Conservation (phyloP, 2,113 vertebrate genomes). For the Thalassarche chlororhynchos region DNA sequence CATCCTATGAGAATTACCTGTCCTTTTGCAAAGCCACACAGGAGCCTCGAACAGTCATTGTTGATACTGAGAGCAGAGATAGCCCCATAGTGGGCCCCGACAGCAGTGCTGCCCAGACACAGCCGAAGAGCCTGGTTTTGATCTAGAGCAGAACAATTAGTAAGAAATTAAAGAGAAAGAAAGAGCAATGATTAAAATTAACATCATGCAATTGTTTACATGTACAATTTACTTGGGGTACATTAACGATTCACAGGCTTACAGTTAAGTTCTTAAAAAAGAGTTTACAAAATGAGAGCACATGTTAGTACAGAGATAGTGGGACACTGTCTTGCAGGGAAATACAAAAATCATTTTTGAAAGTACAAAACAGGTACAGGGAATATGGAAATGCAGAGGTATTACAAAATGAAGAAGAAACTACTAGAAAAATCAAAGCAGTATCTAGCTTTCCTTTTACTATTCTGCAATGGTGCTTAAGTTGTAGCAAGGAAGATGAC, state of each 20-base stretch:
- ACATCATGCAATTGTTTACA: background rate
- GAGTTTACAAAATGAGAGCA: background rate
- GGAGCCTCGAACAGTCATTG: conserved; percentile 91
- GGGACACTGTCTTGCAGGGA: background rate
- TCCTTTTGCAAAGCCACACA: conserved; percentile 98
- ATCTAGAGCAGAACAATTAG: conserved; percentile 73
- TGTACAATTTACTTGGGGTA: background rate
- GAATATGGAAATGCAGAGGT: background rate
- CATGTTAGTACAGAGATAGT: background rate
- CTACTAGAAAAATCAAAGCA: background rate
- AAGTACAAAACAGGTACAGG: background rate
- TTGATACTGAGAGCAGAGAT: conserved; percentile 97
- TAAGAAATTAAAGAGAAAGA: background rate
- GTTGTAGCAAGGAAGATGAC: background rate
- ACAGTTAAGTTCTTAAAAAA: background rate
- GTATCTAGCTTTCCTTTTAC: background rate
- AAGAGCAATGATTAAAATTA: background rate
- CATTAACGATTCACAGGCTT: background rate
- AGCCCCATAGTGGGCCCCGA: conserved; percentile 94
- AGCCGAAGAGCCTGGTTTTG: conserved; percentile 94
- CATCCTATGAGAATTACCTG: conserved; percentile 77
- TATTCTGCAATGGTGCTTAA: background rate
- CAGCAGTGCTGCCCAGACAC: conserved; percentile 90
- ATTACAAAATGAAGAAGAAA: background rate
- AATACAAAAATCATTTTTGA: background rate